Evolutionary conservation across 92 coral and sea anemone species (phyloP).

Genomic region (Micromussa lordhowensis): DNA sequence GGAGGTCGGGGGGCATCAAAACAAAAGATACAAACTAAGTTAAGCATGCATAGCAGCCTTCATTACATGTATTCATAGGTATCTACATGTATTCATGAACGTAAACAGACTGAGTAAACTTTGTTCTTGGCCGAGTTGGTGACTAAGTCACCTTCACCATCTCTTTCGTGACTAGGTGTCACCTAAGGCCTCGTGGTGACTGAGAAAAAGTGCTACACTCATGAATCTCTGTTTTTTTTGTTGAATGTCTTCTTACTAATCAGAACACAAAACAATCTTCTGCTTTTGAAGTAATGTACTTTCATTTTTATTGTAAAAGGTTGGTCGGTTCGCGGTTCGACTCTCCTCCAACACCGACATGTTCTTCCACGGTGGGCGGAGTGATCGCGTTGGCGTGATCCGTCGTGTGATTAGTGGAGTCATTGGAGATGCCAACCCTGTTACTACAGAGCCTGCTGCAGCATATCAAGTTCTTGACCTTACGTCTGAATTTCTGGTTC

Average conservation of each 20-base stretch:
- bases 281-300: not conserved
- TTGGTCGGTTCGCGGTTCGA: not conserved
- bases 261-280: not conserved
- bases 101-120: not conserved
- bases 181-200: no score
- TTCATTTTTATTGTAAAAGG: not conserved
- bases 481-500: conserved; percentile 55
- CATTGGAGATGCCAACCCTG: not conserved
- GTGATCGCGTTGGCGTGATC: not conserved
- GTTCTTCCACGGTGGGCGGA: conserved; percentile 3
- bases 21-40: no score
- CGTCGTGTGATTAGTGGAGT: not conserved
- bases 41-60: no score
- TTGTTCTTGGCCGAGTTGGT: no score
- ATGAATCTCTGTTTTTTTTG: not conserved
- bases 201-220: not conserved
- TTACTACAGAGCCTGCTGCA: conserved; percentile 31
- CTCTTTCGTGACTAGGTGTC: no score
- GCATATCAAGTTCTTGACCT: conserved; percentile 33
- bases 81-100: not conserved
- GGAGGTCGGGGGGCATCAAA: no score
- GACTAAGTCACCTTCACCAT: no score
- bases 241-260: not conserved
- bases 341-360: not conserved
- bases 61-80: no score